These are phyloP conservation scores for Pollachius pollachius DNA, from an alignment of 2,113 vertebrate genomes.

Conservation along the genomic window DNA sequence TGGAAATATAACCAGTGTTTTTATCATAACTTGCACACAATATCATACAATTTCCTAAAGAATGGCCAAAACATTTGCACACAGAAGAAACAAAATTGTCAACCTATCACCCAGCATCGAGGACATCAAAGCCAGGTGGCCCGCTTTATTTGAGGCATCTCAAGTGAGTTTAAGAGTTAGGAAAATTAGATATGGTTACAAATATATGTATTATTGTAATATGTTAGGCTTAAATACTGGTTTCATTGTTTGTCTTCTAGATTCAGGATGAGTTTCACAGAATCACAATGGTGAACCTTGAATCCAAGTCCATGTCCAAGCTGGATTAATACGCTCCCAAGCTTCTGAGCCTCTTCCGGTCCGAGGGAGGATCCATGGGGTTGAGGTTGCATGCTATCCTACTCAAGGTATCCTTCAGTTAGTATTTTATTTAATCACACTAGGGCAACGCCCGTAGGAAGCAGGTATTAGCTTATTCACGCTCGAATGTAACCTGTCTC, in stretches of 20 bases:
- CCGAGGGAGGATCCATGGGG: conserved; percentile 21
- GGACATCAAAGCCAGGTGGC: conserved; percentile 40
- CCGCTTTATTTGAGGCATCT: conserved; percentile 33
- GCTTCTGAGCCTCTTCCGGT: conserved; percentile 34
- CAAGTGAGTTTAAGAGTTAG: conserved; percentile 23
- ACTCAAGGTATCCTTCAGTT: conserved; percentile 18
- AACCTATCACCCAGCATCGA: conserved; percentile 19
- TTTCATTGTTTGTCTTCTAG: conserved; percentile 21
- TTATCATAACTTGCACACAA: too few species aligned
- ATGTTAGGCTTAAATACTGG: neutral
- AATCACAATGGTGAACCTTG: conserved; percentile 28
- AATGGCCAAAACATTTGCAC: conserved; percentile 35
- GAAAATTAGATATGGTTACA: conserved; percentile 11
- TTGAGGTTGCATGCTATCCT: conserved; percentile 26
- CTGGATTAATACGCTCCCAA: conserved; percentile 36
- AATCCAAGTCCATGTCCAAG: conserved; percentile 33
- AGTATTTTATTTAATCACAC: neutral
- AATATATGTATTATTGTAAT: conserved; percentile 6
- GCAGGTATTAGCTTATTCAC: too few species aligned
- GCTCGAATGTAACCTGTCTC: too few species aligned
- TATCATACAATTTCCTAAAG: too few species aligned
- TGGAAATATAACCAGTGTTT: too few species aligned
- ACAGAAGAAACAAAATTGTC: conserved; percentile 27
- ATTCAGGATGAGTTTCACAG: conserved; percentile 36
- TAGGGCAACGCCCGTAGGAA: too few species aligned